Conservation (phyloP, 2,113 vertebrate genomes). For the Hemibagrus wyckioides region DNA sequence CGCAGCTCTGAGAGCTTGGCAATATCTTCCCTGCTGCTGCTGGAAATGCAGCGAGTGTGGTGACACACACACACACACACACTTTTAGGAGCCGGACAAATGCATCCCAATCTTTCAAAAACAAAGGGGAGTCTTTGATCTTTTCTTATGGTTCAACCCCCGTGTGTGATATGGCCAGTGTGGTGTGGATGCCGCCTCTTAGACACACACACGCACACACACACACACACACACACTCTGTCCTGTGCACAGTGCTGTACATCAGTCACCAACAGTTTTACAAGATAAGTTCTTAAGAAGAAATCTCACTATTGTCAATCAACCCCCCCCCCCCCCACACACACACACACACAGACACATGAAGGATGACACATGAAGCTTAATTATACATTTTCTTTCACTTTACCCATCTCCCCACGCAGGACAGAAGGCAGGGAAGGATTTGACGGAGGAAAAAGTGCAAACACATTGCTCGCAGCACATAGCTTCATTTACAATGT, state of each 20-base stretch:
- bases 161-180: conserved; percentile 33
- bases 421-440: conserved; percentile 14
- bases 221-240: background rate
- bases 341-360: background rate
- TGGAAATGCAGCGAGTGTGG: conserved; percentile 49
- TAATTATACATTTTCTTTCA: background rate
- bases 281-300: conserved; percentile 4
- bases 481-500: conserved; percentile 54
- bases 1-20: conserved; percentile 52
- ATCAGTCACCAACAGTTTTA: background rate
- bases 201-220: conserved; percentile 14
- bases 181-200: conserved; percentile 27
- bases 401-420: background rate
- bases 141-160: conserved; percentile 29
- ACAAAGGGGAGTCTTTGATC: conserved; percentile 60
- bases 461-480: conserved; percentile 29
- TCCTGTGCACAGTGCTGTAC: background rate
- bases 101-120: conserved; percentile 48
- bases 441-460: conserved; percentile 4
- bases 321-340: background rate
- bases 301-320: background rate
- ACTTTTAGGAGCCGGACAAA: conserved; percentile 18
- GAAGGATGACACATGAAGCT: background rate
- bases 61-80: conserved; percentile 7
- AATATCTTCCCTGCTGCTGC: conserved; percentile 61